A percentile compares a stretch with the other conserved stretches of the same genome.
Evolutionary conservation across 1,140 invertebrate species (phyloP).

Genomic region (Drosophila hydei): DNA sequence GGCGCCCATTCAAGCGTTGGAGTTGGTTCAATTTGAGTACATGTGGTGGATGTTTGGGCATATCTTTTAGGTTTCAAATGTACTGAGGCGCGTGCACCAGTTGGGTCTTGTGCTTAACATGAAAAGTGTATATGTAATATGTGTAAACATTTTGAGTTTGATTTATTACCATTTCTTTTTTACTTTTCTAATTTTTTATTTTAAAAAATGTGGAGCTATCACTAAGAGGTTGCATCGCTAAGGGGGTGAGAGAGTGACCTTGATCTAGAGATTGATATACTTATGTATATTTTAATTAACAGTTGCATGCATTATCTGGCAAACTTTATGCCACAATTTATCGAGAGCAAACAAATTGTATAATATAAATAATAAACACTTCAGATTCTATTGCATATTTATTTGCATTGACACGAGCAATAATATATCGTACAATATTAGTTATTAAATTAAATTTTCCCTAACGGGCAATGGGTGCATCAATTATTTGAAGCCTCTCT

Average conservation of each 20-base stretch:
- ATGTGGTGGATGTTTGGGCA: slow-evolving; percentile 38
- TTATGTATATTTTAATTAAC: background rate
- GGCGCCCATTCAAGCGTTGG: background rate
- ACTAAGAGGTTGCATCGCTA: too few species aligned
- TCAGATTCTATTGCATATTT: slow-evolving; percentile 34
- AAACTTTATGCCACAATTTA: too few species aligned
- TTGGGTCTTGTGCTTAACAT: slow-evolving; percentile 23
- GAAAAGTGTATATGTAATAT: slow-evolving; percentile 1
- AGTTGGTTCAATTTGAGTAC: background rate
- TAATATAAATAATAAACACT: slow-evolving; percentile 3
- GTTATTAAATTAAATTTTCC: slow-evolving; percentile 2
- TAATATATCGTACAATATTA: background rate
- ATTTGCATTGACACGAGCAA: slow-evolving; percentile 8
- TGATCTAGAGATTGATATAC: background rate
- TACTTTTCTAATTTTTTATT: slow-evolving; percentile 11
- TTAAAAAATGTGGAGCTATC: background rate
- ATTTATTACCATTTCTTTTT: slow-evolving; percentile 36
- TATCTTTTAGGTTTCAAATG: slow-evolving; percentile 17
- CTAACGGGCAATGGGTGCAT: background rate
- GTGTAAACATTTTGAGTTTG: slow-evolving; percentile 34
- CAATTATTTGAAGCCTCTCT: slow-evolving; percentile 1
- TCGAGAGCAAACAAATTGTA: background rate
- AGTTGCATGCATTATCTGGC: background rate
- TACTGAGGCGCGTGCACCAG: slow-evolving; percentile 20
- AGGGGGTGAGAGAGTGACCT: background rate